Evolutionary conservation across 2,797 vertebrate genomes (phyloP), one percentile per base, ranked within the genome.

Genomic region (Poecilia picta): DNA sequence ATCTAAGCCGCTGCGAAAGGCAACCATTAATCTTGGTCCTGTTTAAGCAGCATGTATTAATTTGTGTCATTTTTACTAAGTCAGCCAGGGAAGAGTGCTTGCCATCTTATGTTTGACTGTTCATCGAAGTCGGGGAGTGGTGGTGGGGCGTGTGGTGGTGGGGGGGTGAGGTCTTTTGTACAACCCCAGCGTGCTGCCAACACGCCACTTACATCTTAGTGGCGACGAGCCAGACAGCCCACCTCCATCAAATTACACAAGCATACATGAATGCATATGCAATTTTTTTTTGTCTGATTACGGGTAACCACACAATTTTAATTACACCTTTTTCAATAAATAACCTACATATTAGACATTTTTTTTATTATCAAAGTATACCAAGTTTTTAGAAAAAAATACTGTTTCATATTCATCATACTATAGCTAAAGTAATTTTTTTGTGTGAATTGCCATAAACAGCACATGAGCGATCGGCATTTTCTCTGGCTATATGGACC

Each of bases 51-150:
- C 96, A 96, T 97, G 97, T 98, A 98, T 98, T 98, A 97, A 98
- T 98, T 98, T 98, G 96, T 98, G 97, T 98, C 97, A 98, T 97
- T 98, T 98, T 97, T 97, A 97, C 97, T 98, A 97, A 98, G 97
- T 97, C 95, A 93, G 91, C 95, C 95, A 84, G 96, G 96, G 96
- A 96, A 96, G 95, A 96, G 96, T 90, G 96, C 96, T 97, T 92
- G 92, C 96, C 96, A 94, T 96, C 97, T 97, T 96, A 96, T 96
- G 96, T 97, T 91, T 96, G 96, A 97, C 96, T 97, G 96, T 96
- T 96, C 96, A 88, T 92, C 85, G 92, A 90, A 93, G 92, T 87
- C 78, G 10, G 45, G 18, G 20, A 82, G 86, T 16, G 57, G n/a
- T 6, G 13, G 57, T 59, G 57, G 28, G 15, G n/a, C 10, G n/a